These are phyloP conservation scores for Melanotaenia boesemani DNA, from an alignment of 2,797 vertebrate genomes.

Conservation along the genomic window DNA sequence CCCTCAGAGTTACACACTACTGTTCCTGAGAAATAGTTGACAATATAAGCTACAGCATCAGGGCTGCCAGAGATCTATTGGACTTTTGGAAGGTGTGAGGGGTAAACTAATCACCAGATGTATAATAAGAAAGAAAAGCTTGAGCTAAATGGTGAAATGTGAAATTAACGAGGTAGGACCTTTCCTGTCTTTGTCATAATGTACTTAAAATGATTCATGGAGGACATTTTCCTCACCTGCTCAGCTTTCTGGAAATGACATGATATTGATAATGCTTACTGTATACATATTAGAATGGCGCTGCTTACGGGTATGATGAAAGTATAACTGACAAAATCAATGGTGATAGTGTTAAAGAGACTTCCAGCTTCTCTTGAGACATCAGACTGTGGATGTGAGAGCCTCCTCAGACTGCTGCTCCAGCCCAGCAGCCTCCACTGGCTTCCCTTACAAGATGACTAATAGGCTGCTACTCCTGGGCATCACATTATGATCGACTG, in stretches of 20 bases:
- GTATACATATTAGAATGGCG: constrained; percentile 45
- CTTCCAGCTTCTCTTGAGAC: constrained; percentile 60
- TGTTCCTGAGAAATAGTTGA: too few relatives aligned
- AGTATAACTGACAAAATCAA: constrained; percentile 69
- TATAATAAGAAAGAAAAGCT: too few relatives aligned
- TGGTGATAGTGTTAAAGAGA: constrained; percentile 66
- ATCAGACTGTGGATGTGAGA: constrained; percentile 43
- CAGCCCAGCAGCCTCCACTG: constrained; percentile 3
- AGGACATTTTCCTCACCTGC: background rate
- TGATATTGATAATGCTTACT: constrained; percentile 49
- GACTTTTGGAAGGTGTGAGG: too few relatives aligned
- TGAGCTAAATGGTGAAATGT: too few relatives aligned
- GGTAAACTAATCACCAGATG: too few relatives aligned
- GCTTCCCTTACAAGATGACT: constrained; percentile 49
- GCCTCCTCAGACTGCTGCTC: constrained; percentile 5
- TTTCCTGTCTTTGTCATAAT: background rate
- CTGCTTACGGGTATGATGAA: constrained; percentile 64
- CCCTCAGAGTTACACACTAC: too few relatives aligned
- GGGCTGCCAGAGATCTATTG: too few relatives aligned
- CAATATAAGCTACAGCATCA: too few relatives aligned
- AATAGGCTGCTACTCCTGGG: constrained; percentile 42
- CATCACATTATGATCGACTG: constrained; percentile 65
- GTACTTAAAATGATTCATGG: background rate
- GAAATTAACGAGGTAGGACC: background rate
- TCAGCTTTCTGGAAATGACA: constrained; percentile 32